Percentiles rank a stretch among this genome's conserved stretches.
Evolutionary conservation across 1,140 invertebrate species (phyloP).

Genomic region (Ceratina australensis): DNA sequence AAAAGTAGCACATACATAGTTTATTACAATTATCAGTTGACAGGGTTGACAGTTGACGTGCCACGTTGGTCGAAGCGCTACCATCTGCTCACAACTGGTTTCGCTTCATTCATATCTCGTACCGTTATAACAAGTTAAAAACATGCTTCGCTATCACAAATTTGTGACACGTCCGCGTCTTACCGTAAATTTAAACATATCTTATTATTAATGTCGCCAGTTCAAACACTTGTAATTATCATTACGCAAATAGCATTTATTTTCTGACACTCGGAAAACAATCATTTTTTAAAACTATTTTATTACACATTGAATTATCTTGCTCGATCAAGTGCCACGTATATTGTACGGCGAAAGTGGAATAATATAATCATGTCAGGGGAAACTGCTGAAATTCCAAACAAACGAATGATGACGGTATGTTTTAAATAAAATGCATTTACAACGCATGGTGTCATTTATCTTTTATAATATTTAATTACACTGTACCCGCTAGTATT

Average conservation of each 20-base stretch:
- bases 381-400: constrained; percentile 53
- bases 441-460: not conserved
- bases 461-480: not conserved
- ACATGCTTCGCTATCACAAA: not conserved
- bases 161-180: not conserved
- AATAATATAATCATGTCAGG: constrained; percentile 61
- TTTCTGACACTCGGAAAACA: not conserved
- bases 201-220: not conserved
- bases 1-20: not conserved
- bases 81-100: constrained; percentile 15
- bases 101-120: not conserved
- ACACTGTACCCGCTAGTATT: not conserved
- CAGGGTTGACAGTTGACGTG: too few species aligned
- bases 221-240: not conserved
- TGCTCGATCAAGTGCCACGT: constrained; percentile 54
- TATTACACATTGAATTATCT: constrained; percentile 33
- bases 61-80: constrained; percentile 6
- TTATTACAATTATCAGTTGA: not conserved
- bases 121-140: constrained; percentile 13
- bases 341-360: constrained; percentile 36
- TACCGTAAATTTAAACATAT: constrained; percentile 11
- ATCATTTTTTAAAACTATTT: not conserved
- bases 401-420: constrained; percentile 72
- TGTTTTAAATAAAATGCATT: constrained; percentile 26
- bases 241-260: not conserved